Percentiles rank a stretch among this genome's conserved stretches.
phyloP scores from a whole-genome alignment of 2,888 invertebrate genomes.

The Odontomyia ornata region DNA sequence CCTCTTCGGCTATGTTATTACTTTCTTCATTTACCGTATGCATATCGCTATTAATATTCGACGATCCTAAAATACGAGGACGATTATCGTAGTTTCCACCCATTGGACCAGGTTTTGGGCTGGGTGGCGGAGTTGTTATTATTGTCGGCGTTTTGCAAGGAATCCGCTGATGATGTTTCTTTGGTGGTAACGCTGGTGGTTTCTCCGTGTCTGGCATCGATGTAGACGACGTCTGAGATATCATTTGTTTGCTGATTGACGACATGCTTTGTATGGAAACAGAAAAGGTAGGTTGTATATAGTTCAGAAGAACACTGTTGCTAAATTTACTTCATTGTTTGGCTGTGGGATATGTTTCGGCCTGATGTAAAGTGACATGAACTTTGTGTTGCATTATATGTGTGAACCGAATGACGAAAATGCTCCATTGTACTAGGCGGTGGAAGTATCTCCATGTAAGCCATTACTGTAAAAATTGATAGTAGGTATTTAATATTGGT shows the following conservation, averaged over 20 bases:
- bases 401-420: slow-evolving; percentile 87
- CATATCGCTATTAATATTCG: slow-evolving; percentile 62
- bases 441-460: slow-evolving; percentile 95
- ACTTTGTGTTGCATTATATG: slow-evolving; percentile 68
- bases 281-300: too few species aligned
- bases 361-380: slow-evolving; percentile 61
- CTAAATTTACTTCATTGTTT: slow-evolving; percentile 64
- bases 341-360: slow-evolving; percentile 63
- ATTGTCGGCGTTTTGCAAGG: slow-evolving; percentile 63
- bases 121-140: slow-evolving; percentile 65
- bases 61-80: slow-evolving; percentile 56
- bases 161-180: slow-evolving; percentile 67
- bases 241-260: slow-evolving; percentile 49
- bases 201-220: slow-evolving; percentile 57
- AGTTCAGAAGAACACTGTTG: too few species aligned
- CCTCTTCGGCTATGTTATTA: slow-evolving; percentile 43
- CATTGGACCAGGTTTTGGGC: slow-evolving; percentile 58
- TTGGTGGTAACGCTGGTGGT: slow-evolving; percentile 72
- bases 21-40: slow-evolving; percentile 62
- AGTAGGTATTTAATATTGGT: slow-evolving; percentile 3
- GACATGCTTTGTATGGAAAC: slow-evolving; percentile 47
- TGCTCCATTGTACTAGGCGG: slow-evolving; percentile 78
- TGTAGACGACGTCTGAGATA: slow-evolving; percentile 49
- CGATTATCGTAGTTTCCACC: slow-evolving; percentile 48
- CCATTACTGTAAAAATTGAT: slow-evolving; percentile 78